A percentile compares a stretch with the other conserved stretches of the same genome.
phyloP scores from a whole-genome alignment of 1,140 invertebrate species.

The Drosophila pseudoobscura region DNA sequence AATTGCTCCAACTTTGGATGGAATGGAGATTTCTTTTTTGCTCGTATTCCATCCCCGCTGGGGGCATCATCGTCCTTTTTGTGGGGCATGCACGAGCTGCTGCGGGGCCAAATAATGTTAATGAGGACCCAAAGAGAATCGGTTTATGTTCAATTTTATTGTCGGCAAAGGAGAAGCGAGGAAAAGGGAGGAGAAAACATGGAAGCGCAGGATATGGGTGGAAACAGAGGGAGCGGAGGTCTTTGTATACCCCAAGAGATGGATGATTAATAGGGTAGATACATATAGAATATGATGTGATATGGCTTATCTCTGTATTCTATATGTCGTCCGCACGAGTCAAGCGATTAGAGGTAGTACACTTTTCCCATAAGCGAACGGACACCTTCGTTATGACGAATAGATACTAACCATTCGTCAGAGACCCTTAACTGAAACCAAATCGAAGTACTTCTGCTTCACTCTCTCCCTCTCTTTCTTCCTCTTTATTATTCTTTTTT shows the following conservation, averaged over 20 bases:
- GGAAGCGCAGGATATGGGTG: slow-evolving; percentile 2
- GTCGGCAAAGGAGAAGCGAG: slow-evolving; percentile 16
- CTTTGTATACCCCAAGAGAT: too few species aligned
- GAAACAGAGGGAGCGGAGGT: neutral
- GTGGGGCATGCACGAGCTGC: slow-evolving; percentile 15
- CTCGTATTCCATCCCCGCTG: neutral
- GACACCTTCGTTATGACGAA: too few species aligned
- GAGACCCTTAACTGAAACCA: slow-evolving; percentile 33
- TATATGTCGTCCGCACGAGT: too few species aligned
- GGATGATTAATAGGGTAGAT: too few species aligned
- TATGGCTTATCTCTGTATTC: too few species aligned
- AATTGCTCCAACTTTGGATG: slow-evolving; percentile 16
- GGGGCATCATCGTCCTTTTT: slow-evolving; percentile 14
- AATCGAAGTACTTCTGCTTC: slow-evolving; percentile 36
- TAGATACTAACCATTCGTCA: too few species aligned
- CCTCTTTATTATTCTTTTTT: neutral
- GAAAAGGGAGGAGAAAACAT: slow-evolving; percentile 27
- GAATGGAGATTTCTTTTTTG: too few species aligned
- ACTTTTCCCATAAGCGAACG: too few species aligned
- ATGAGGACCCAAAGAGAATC: slow-evolving; percentile 43
- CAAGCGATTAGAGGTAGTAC: too few species aligned
- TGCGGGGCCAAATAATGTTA: slow-evolving; percentile 46
- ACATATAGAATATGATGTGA: too few species aligned
- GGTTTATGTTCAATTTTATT: slow-evolving; percentile 40
- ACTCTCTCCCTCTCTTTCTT: slow-evolving; percentile 10